These are phyloP conservation scores for Nudaria mundana DNA, from an alignment of 2,888 invertebrate genomes.

Conservation along the genomic window DNA sequence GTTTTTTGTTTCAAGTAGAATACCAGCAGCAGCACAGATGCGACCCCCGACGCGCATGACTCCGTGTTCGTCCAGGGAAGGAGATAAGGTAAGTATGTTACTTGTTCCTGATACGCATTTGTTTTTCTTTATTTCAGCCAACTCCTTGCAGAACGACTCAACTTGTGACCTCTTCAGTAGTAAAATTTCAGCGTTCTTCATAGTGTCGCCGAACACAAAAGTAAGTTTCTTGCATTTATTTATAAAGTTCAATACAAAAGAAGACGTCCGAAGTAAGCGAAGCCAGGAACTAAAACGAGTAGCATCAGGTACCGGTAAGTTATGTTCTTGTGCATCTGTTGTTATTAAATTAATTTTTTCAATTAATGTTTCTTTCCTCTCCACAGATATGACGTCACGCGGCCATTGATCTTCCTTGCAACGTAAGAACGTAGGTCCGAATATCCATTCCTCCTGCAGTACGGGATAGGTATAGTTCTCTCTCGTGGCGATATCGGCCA, in stretches of 20 bases:
- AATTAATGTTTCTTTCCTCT: too few relatives aligned
- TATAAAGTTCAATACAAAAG: conserved; percentile 2
- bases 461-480: background rate
- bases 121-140: too few relatives aligned
- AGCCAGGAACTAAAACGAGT: conserved; percentile 6
- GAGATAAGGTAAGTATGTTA: too few relatives aligned
- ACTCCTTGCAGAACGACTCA: too few relatives aligned
- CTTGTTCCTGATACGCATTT: too few relatives aligned
- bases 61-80: too few relatives aligned
- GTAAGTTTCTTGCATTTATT: conserved; percentile 1
- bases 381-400: too few relatives aligned
- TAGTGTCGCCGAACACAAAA: too few relatives aligned
- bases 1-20: too few relatives aligned
- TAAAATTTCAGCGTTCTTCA: background rate
- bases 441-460: background rate
- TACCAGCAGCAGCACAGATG: too few relatives aligned
- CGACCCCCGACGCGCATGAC: too few relatives aligned
- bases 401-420: background rate
- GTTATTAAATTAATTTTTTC: too few relatives aligned
- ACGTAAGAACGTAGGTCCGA: background rate
- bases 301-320: conserved; percentile 6
- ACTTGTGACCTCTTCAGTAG: background rate
- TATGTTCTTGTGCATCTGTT: background rate
- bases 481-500: background rate
- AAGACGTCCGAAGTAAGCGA: background rate